A percentile compares a stretch with the other conserved stretches of the same genome.
Conservation (phyloP, 2,797 vertebrate species). For the Oryzias sinensis region DNA sequence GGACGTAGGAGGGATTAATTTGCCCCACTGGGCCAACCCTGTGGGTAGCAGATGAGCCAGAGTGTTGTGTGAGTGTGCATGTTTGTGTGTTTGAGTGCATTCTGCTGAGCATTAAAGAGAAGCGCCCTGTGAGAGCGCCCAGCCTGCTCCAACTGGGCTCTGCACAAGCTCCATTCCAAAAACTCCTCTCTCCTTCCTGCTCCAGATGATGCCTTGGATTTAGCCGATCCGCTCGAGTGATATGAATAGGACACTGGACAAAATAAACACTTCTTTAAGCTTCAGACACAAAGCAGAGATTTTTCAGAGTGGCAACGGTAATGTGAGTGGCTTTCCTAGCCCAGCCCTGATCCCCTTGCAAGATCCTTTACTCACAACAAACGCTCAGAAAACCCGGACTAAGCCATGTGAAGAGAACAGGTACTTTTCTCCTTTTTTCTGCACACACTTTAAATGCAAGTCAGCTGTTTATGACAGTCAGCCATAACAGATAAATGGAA, state of each 20-base stretch:
- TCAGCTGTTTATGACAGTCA: not conserved
- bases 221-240: constrained; percentile 74
- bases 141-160: constrained; percentile 48
- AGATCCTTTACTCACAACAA: constrained; percentile 64
- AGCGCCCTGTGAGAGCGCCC: constrained; percentile 47
- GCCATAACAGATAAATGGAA: constrained; percentile 9
- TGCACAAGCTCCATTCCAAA: constrained; percentile 57
- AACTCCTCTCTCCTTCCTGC: constrained; percentile 56
- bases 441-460: constrained; percentile 2
- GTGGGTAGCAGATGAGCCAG: constrained; percentile 70
- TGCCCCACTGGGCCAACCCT: constrained; percentile 74
- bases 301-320: constrained; percentile 70
- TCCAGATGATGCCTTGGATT: constrained; percentile 81
- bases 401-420: constrained; percentile 68
- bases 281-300: constrained; percentile 74
- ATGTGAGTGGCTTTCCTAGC: constrained; percentile 65
- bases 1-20: constrained; percentile 77
- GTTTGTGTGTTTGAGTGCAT: constrained; percentile 34
- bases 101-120: constrained; percentile 61
- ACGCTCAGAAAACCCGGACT: constrained; percentile 62
- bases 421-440: constrained; percentile 58
- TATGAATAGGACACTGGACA: constrained; percentile 80
- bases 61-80: constrained; percentile 30
- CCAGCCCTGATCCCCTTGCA: constrained; percentile 68
- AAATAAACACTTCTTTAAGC: constrained; percentile 71